Evolutionary conservation across 2,888 invertebrate species (phyloP).

Genomic region (Drosophila ustulata): DNA sequence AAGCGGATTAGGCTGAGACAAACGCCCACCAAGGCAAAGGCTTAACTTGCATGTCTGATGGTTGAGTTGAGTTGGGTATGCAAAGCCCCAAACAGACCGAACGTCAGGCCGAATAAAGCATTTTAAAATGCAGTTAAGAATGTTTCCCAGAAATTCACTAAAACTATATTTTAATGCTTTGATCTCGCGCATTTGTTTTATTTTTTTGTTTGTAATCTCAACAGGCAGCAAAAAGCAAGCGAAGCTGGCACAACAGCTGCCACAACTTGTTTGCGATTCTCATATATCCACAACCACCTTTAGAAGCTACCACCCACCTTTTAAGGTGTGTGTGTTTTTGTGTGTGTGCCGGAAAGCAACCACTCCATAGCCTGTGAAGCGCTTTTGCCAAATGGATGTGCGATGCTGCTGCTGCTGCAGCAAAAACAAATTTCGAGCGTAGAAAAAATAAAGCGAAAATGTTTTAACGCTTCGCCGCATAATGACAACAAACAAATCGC

Average conservation of each 20-base stretch:
- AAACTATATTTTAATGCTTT: constrained; percentile 9
- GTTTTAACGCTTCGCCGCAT: constrained; percentile 82
- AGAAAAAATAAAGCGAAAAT: constrained; percentile 80
- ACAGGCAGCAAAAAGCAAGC: neutral
- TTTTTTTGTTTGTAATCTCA: neutral
- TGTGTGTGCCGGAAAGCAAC: constrained; percentile 54
- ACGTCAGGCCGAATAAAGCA: neutral
- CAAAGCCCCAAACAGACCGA: constrained; percentile 30
- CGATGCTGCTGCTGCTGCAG: constrained; percentile 19
- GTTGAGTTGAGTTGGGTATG: constrained; percentile 65
- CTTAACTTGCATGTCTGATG: constrained; percentile 74
- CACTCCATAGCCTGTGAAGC: constrained; percentile 38
- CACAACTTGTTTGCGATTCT: constrained; percentile 69
- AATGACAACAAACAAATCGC: constrained; percentile 82
- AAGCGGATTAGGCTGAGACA: constrained; percentile 75
- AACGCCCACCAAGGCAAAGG: constrained; percentile 69
- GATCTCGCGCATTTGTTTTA: constrained; percentile 23
- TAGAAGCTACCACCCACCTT: constrained; percentile 37
- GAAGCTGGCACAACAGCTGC: constrained; percentile 59
- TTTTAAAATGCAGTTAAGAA: neutral
- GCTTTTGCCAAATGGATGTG: constrained; percentile 2
- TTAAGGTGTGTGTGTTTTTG: constrained; percentile 43
- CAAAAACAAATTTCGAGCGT: constrained; percentile 68
- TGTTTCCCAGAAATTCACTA: neutral
- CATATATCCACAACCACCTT: constrained; percentile 61